Percentiles rank a stretch among this genome's conserved stretches.
Evolutionary conservation across 2,797 vertebrate genomes (phyloP).

Genomic region (Dicrostonyx torquatus): DNA sequence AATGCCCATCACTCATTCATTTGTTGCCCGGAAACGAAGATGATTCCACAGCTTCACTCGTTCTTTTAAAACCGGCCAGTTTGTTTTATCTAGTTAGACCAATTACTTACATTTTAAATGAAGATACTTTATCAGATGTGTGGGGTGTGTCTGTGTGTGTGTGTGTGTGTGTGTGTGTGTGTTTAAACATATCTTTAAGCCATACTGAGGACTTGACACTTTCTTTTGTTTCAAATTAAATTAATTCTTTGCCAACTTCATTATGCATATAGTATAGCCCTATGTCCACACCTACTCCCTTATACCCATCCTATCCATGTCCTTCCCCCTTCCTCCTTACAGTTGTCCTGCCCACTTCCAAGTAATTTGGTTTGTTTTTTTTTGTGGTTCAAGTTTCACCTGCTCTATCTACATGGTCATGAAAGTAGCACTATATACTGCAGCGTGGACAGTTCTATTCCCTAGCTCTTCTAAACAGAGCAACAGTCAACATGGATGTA

Average conservation of each 20-base stretch:
- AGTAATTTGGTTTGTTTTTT: neutral
- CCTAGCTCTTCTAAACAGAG: neutral
- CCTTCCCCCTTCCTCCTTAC: neutral
- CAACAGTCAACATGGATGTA: no score
- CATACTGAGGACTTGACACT: neutral
- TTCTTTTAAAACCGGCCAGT: neutral
- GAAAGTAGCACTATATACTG: neutral
- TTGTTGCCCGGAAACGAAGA: neutral
- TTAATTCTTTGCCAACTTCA: neutral
- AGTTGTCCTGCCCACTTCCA: neutral
- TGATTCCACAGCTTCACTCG: neutral
- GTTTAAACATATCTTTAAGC: neutral
- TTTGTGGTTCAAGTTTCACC: neutral
- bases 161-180: no score
- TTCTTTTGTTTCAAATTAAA: neutral
- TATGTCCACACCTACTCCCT: neutral
- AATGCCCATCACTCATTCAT: neutral
- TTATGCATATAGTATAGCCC: neutral
- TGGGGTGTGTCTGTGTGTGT: neutral
- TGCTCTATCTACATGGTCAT: neutral
- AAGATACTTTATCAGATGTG: neutral
- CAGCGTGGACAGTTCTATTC: neutral
- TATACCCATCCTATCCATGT: neutral
- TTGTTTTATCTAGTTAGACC: neutral
- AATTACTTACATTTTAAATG: neutral